Evolutionary conservation across 2,888 invertebrate genomes (phyloP), one percentile per base, ranked within the genome.

Genomic region (Lomographa bimaculata): DNA sequence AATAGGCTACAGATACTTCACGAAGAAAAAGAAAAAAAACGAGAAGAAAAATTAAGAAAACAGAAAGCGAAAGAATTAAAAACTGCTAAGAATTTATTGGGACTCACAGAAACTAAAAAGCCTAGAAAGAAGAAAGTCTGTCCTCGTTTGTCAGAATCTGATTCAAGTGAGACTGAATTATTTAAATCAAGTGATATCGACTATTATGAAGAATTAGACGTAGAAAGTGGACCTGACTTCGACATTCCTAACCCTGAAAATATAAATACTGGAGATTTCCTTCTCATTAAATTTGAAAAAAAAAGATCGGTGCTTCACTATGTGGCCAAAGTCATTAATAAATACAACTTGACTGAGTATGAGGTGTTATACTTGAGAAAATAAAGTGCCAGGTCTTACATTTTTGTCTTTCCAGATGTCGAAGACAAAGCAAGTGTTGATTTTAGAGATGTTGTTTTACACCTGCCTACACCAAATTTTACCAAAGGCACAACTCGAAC

Each of bases 181-280:
- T 2, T 24, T 3, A 10, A 24, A 10, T 24, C 11, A 10, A 36
- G 44, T 56, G 50, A 54, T 49, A n/a, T n/a, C n/a, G 52, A 27
- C 54, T 55, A 57, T 51, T 47, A 42, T 51, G 56, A 57, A 46
- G 54, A n/a, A n/a, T n/a, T n/a, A n/a, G n/a, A n/a, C n/a, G n/a
- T n/a, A n/a, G n/a, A n/a, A n/a, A n/a, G n/a, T n/a, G n/a, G n/a
- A n/a, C n/a, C n/a, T n/a, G n/a, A n/a, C n/a, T n/a, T n/a, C n/a
- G n/a, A 43, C 39, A 37, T 36, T 37, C 30, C 36, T 43, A 37
- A 44, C 25, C 34, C 46, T 41, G 41, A 37, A 51, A 19, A 49
- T 27, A 43, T 32, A 40, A 52, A 48, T 45, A 43, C 46, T 45
- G 46, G 44, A 35, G 51, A 30, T 30, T 30, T 30, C 12, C 30